Evolutionary conservation across 1,140 invertebrate species (phyloP).

Genomic region (Formica exsecta): DNA sequence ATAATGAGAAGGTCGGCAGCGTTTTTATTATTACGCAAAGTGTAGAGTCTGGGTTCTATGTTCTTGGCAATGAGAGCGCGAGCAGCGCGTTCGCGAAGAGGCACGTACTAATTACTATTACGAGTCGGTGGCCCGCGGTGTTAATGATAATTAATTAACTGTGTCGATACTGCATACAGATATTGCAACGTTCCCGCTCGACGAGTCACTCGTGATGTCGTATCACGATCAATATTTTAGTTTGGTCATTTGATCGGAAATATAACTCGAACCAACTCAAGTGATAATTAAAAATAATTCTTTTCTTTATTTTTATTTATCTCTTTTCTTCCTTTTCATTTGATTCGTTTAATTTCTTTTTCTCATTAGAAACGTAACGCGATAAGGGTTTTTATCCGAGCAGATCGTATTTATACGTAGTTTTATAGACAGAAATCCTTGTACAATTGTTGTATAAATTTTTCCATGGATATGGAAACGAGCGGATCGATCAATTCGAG

Average conservation of each 20-base stretch:
- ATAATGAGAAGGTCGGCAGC: constrained; percentile 49
- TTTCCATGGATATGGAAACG: background rate
- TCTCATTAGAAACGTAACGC: background rate
- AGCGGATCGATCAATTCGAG: background rate
- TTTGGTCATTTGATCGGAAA: background rate
- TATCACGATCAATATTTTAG: background rate
- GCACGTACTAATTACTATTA: constrained; percentile 40
- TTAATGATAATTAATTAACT: constrained; percentile 49
- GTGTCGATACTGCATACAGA: background rate
- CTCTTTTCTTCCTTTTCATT: background rate
- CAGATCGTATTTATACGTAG: background rate
- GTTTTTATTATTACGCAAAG: constrained; percentile 55
- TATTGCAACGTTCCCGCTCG: background rate
- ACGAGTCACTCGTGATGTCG: background rate
- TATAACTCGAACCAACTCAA: background rate
- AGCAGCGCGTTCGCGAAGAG: constrained; percentile 16
- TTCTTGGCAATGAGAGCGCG: constrained; percentile 19
- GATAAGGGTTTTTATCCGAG: background rate
- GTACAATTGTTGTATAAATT: background rate
- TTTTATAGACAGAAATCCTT: background rate
- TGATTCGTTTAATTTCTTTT: constrained; percentile 3
- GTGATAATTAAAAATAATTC: background rate
- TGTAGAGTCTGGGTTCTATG: constrained; percentile 2
- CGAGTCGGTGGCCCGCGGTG: constrained; percentile 10
- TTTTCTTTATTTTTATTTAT: background rate